phyloP scores from a whole-genome alignment of 2,113 vertebrate species.

The Neoarius graeffei region DNA sequence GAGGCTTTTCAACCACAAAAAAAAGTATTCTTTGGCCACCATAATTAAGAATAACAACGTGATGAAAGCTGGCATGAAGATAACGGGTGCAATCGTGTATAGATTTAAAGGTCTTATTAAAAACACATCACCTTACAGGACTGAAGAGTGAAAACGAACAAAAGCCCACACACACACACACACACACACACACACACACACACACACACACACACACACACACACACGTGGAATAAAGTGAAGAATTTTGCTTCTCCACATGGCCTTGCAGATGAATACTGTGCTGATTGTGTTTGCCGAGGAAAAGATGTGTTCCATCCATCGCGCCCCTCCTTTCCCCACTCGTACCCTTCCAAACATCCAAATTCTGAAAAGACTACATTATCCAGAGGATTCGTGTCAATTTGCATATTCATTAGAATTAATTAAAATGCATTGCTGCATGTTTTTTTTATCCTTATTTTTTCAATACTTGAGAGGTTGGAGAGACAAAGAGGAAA shows the following conservation, averaged over 20 bases:
- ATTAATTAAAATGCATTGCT: constrained; percentile 57
- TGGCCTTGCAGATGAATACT: constrained; percentile 48
- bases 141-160: neutral
- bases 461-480: constrained; percentile 51
- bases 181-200: neutral
- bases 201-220: neutral
- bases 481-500: constrained; percentile 50
- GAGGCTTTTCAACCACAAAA: neutral
- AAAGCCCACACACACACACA: neutral
- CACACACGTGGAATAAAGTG: neutral
- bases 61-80: neutral
- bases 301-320: constrained; percentile 44
- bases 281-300: constrained; percentile 53
- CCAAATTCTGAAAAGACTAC: constrained; percentile 59
- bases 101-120: neutral
- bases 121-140: constrained; percentile 20
- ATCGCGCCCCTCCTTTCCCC: constrained; percentile 44
- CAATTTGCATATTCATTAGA: constrained; percentile 62
- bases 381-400: constrained; percentile 58
- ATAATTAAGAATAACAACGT: neutral
- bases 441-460: constrained; percentile 27
- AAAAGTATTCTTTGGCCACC: neutral
- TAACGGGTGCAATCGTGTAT: neutral
- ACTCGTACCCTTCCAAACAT: constrained; percentile 52
- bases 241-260: constrained; percentile 27